Evolutionary conservation across 2,797 vertebrate species (phyloP).

Genomic region (Gymnopithys bicolor): DNA sequence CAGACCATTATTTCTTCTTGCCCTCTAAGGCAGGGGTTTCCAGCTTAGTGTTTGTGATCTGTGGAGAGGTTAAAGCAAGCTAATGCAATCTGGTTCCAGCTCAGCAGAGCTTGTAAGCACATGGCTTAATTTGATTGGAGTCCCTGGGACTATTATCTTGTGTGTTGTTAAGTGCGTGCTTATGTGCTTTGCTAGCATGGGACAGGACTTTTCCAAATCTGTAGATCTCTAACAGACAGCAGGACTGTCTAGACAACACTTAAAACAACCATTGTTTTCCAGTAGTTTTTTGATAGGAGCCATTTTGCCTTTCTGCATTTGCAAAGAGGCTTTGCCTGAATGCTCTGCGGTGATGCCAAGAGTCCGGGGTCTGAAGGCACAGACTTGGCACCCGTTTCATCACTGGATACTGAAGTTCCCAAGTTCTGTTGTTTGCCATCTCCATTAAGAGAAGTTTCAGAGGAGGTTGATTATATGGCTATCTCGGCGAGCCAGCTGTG

Average conservation of each 20-base stretch:
- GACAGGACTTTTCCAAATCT: not conserved
- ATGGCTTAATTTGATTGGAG: constrained; percentile 11
- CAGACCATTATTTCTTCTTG: not conserved
- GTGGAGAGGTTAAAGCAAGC: constrained; percentile 28
- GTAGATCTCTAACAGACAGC: not conserved
- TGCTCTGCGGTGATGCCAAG: not conserved
- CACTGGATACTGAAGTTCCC: not conserved
- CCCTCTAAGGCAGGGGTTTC: not conserved
- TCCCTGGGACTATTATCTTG: not conserved
- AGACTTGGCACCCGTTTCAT: not conserved
- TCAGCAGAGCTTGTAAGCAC: constrained; percentile 41
- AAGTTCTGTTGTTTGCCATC: not conserved
- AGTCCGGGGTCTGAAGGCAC: not conserved
- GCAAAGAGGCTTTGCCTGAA: not conserved
- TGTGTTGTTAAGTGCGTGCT: not conserved
- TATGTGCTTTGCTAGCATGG: not conserved
- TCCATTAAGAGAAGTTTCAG: not conserved
- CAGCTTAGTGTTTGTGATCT: constrained; percentile 3
- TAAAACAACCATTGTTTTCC: not conserved
- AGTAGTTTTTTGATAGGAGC: not conserved
- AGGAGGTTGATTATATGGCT: not conserved
- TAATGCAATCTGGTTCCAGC: not conserved
- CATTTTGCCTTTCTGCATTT: not conserved
- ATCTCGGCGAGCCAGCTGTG: not conserved
- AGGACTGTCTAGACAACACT: not conserved